Evolutionary conservation across 1,140 invertebrate genomes (phyloP).

Genomic region (Oryctes rhinoceros): DNA sequence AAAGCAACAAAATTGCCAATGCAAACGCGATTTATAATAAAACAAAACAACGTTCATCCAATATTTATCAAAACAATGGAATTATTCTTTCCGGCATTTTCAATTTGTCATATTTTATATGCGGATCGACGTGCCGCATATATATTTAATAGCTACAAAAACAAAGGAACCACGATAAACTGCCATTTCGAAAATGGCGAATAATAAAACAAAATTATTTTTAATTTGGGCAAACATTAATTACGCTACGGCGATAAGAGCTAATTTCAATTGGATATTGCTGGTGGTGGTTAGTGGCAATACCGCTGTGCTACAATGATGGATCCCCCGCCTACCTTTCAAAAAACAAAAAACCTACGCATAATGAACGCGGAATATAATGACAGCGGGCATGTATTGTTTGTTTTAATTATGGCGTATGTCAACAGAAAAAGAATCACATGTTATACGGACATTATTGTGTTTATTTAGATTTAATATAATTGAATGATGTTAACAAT

Average conservation of each 20-base stretch:
- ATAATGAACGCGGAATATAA: conserved; percentile 26
- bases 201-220: conserved; percentile 32
- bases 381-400: conserved; percentile 8
- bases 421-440: conserved; percentile 30
- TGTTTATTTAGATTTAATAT: conserved; percentile 34
- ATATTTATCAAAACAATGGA: conserved; percentile 34
- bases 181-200: neutral
- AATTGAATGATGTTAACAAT: conserved; percentile 30
- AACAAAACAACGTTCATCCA: neutral
- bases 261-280: conserved; percentile 23
- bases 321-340: neutral
- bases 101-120: conserved; percentile 22
- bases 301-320: neutral
- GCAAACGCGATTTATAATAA: conserved; percentile 5
- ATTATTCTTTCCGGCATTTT: conserved; percentile 16
- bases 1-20: neutral
- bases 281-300: neutral
- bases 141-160: conserved; percentile 21
- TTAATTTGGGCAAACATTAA: conserved; percentile 12
- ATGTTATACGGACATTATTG: conserved; percentile 30
- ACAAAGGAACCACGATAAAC: conserved; percentile 4
- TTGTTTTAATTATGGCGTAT: conserved; percentile 33
- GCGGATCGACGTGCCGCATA: neutral
- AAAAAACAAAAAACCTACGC: conserved; percentile 13
- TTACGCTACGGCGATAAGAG: conserved; percentile 13